phyloP scores from a whole-genome alignment of 2,888 invertebrate genomes.

The Shargacucullia verbasci region DNA sequence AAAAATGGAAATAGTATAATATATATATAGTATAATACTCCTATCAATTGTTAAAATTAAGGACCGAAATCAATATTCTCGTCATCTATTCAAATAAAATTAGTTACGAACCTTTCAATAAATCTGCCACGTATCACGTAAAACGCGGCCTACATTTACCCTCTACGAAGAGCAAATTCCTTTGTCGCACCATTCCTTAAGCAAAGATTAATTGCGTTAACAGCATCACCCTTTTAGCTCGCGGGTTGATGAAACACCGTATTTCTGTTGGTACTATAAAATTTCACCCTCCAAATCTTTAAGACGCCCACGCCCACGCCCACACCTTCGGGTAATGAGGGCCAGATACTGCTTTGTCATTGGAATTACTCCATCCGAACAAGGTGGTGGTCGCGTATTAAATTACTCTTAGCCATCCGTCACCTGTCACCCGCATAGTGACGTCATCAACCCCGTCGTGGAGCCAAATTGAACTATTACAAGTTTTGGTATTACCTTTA shows the following conservation, averaged over 20 bases:
- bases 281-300: slow-evolving; percentile 44
- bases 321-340: slow-evolving; percentile 57
- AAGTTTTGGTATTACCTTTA: slow-evolving; percentile 44
- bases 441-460: slow-evolving; percentile 57
- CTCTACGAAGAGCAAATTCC: slow-evolving; percentile 23
- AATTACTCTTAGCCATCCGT: slow-evolving; percentile 69
- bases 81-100: slow-evolving; percentile 1
- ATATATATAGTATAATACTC: too few relatives aligned
- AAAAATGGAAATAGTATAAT: too few relatives aligned
- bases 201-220: slow-evolving; percentile 56
- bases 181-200: slow-evolving; percentile 42
- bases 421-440: slow-evolving; percentile 62
- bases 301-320: slow-evolving; percentile 45
- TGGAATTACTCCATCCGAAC: slow-evolving; percentile 72
- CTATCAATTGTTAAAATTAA: background rate
- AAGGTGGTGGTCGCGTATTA: slow-evolving; percentile 68
- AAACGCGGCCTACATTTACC: slow-evolving; percentile 19
- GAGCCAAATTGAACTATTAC: slow-evolving; percentile 64
- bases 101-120: slow-evolving; percentile 2
- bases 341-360: slow-evolving; percentile 71
- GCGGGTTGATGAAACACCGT: slow-evolving; percentile 52
- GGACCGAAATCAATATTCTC: background rate
- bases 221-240: slow-evolving; percentile 54
- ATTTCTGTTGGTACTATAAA: slow-evolving; percentile 56
- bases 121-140: slow-evolving; percentile 7